phyloP scores from a whole-genome alignment of 2,113 vertebrate species.

The Polypterus senegalus region DNA sequence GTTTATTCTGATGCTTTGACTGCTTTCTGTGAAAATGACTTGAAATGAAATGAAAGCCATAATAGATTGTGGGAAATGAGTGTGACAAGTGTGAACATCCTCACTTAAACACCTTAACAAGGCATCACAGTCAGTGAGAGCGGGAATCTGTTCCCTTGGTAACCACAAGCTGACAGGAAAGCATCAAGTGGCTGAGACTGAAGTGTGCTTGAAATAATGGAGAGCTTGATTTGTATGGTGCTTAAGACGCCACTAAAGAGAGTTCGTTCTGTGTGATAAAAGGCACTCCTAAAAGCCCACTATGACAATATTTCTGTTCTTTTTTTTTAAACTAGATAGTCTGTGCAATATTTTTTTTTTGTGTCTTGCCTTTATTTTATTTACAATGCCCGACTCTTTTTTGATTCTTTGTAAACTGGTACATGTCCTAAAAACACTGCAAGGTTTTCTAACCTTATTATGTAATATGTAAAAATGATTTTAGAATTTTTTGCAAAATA shows the following conservation, averaged over 20 bases:
- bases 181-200: slow-evolving; percentile 7
- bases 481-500: too few species aligned
- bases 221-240: slow-evolving; percentile 1
- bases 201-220: slow-evolving; percentile 6
- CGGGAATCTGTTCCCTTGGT: slow-evolving; percentile 42
- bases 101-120: slow-evolving; percentile 33
- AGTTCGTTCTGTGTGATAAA: slow-evolving; percentile 14
- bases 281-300: slow-evolving; percentile 17
- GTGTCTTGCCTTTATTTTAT: too few species aligned
- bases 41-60: too few species aligned
- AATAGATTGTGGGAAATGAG: neutral
- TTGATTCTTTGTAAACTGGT: too few species aligned
- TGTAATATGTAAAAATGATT: too few species aligned
- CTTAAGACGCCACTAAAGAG: neutral
- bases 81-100: slow-evolving; percentile 14
- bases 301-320: slow-evolving; percentile 28
- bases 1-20: too few species aligned
- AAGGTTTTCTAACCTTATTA: too few species aligned
- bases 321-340: slow-evolving; percentile 21
- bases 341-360: too few species aligned
- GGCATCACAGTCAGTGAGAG: slow-evolving; percentile 35
- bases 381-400: too few species aligned
- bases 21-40: too few species aligned
- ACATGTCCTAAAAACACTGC: too few species aligned
- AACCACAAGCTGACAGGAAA: slow-evolving; percentile 5